Conservation (phyloP, 1,140 invertebrate genomes). For the Bombus superbus region DNA sequence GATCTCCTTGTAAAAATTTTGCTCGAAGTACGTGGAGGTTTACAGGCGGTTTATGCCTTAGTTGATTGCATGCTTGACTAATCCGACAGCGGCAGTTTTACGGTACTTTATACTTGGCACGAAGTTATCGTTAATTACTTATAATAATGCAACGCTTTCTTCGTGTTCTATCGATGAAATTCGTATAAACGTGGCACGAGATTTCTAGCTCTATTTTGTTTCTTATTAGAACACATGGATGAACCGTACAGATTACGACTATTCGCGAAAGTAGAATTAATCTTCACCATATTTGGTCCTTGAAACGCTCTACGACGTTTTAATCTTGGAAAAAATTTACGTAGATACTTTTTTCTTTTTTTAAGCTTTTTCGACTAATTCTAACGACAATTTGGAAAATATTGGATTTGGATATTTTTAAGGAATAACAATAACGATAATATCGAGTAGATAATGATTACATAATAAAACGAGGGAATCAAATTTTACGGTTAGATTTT, state of each 20-base stretch:
- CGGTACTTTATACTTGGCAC: slow-evolving; percentile 51
- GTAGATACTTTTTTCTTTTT: too few relatives aligned
- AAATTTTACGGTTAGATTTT: neutral
- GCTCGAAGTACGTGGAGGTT: slow-evolving; percentile 13
- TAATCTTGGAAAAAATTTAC: neutral
- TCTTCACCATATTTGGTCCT: neutral
- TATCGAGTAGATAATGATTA: neutral
- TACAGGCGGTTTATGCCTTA: slow-evolving; percentile 6
- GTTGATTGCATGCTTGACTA: slow-evolving; percentile 35
- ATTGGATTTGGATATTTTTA: neutral
- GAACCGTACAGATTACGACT: slow-evolving; percentile 2
- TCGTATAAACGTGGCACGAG: slow-evolving; percentile 19
- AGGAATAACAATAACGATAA: neutral
- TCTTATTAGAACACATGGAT: neutral
- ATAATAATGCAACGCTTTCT: slow-evolving; percentile 41
- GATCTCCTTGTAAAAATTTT: slow-evolving; percentile 26
- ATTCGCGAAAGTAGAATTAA: slow-evolving; percentile 17
- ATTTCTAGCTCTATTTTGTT: neutral
- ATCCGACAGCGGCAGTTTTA: slow-evolving; percentile 34
- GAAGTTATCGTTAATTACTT: slow-evolving; percentile 53
- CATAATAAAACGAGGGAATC: neutral
- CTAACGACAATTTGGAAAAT: neutral
- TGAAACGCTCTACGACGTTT: neutral
- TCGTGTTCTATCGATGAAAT: neutral
- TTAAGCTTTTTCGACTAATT: too few relatives aligned